phyloP scores from a whole-genome alignment of 2,888 invertebrate genomes.

The Lithosia quadra region DNA sequence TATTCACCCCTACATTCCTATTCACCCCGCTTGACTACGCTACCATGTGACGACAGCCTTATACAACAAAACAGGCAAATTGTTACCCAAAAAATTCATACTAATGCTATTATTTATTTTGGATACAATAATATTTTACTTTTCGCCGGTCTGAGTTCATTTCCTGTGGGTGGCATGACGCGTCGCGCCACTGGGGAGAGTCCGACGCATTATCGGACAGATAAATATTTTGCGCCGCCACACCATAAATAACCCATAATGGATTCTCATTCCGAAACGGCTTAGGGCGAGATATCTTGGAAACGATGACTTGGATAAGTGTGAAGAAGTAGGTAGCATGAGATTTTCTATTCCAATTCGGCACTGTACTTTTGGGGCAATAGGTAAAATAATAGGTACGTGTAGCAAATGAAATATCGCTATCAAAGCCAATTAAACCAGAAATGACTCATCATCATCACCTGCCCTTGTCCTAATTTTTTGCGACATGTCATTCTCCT shows the following conservation, averaged over 20 bases:
- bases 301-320: slow-evolving; percentile 36
- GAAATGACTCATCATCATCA: no score
- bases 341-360: background rate
- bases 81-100: background rate
- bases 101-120: slow-evolving; percentile 52
- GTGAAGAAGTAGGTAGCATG: background rate
- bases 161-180: slow-evolving; percentile 60
- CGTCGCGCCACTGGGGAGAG: slow-evolving; percentile 54
- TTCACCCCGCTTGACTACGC: no score
- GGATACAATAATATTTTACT: slow-evolving; percentile 57
- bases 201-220: slow-evolving; percentile 77
- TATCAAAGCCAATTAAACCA: no score
- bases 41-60: background rate
- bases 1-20: no score
- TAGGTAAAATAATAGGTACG: background rate
- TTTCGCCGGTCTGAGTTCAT: slow-evolving; percentile 64
- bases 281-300: slow-evolving; percentile 55
- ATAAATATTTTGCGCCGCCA: slow-evolving; percentile 83
- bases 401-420: background rate
- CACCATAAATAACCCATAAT: slow-evolving; percentile 85
- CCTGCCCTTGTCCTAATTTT: no score
- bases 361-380: background rate
- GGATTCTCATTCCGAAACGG: slow-evolving; percentile 75
- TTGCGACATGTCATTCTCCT: no score
- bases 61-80: background rate